Evolutionary conservation across 1,140 invertebrate species (phyloP), one percentile per base, ranked within the genome.

Genomic region (Drosophila punjabiensis): DNA sequence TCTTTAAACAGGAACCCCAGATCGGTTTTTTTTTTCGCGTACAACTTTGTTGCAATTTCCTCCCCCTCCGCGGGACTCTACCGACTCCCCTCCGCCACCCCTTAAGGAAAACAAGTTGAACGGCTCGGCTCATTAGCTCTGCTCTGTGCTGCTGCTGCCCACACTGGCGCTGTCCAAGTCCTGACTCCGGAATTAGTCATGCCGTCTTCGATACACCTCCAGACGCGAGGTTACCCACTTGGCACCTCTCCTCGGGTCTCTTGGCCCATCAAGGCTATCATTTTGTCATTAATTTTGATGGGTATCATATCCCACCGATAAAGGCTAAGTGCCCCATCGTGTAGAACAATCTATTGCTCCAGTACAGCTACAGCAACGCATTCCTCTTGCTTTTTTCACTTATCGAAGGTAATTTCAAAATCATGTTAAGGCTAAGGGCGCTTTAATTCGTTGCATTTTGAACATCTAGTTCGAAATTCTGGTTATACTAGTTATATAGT

Each of bases 231-330:
- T 74, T 62, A 74, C 24, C 39, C 45, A 61, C 69, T 61, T 61
- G 70, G 55, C 68, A 50, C 52, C 28, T 20, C 30, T 43, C 37
- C 35, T 8, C 56, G 11, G 55, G 30, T 74, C 13, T 50, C 16
- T 30, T 16, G 45, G 7, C 39, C 45, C 18, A 32, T 7, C 35
- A 30, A 11, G 43, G 14, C 13, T 62, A 74, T 74, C 28, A 75
- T 74, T 74, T 75, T 74, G 56, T 74, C 58, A 75, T 75, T 74
- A 37, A 74, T 53, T 62, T 61, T 74, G 56, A 75, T 75, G 55
- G 37, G 35, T 16, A 60, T 60, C 67, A 71, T 73, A 45, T n/a
- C 47, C 67, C 39, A 64, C 41, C 60, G 65, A 68, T 68, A 65
- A 35, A 37, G 33, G 60, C 20, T 64, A 62, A 67, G 58, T 67